Base-by-base conservation (phyloP, 2,888 invertebrate species). In the Dryocosmus kuriphilus region DNA sequence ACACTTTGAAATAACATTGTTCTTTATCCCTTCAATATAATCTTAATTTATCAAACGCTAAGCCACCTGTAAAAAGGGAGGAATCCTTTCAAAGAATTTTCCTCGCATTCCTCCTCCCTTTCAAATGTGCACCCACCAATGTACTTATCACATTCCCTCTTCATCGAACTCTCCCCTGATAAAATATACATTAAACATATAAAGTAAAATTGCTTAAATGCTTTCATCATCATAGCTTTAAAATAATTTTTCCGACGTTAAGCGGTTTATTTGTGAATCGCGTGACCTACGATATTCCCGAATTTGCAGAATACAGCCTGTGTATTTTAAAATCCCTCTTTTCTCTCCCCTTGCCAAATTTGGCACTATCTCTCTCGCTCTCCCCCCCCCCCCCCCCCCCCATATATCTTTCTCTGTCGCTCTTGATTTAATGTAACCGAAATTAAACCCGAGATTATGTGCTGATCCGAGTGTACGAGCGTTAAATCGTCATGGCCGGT, bases 361-460 rank as follows among this genome's bases (percentile, higher is more conserved):
- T 67, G 8, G 6, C 30, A 2, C 27, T 22, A 22, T 35, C 16
- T 65, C 38, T 65, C 38, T 41, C 65, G 5, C 38, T 24, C 41
- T 41, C 41, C 19, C 16, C 24, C 9, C 19, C 71, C 2, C 5
- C 27, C 41, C 19, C 16, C 24, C 9, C 19, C 71, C 2, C 5
- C 27, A 19, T 0, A 46, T 75, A 46, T 51, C 62, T 76, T 16
- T 75, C 67, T 78, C 60, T 60, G 78, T 80, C 85, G 81, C 82
- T 83, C 81, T 85, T 86, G 88, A 88, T 88, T 89, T 87, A 89
- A 86, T 87, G 83, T 83, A 82, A 86, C 84, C 87, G 84, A 89
- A 88, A 89, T 89, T 88, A 89, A 89, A 89, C 84, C 88, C 86
- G 87, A 88, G 89, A 89, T 89, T 89, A 89, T 87, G 85, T 83